Evolutionary conservation across 2,113 vertebrate species (phyloP).

Genomic region (Cnemophilus loriae): DNA sequence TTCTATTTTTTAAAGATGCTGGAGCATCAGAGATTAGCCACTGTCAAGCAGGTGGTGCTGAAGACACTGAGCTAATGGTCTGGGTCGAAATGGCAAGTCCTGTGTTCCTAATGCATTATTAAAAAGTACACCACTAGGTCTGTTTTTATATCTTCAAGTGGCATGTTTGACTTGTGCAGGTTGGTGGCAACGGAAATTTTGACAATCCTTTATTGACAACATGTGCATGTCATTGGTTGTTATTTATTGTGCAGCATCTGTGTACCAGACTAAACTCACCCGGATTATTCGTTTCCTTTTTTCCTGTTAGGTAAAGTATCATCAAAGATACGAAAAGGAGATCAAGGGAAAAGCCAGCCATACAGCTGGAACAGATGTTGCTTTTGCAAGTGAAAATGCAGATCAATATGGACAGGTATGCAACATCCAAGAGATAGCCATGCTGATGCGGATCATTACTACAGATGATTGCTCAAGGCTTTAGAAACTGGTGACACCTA

Average conservation of each 20-base stretch:
- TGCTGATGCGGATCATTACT: not conserved
- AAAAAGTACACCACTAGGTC: not conserved
- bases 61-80: not conserved
- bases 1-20: not conserved
- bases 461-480: not conserved
- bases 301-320: slow-evolving; percentile 81
- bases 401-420: slow-evolving; percentile 80
- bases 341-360: slow-evolving; percentile 84
- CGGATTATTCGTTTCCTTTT: not conserved
- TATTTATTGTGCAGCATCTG: not conserved
- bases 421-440: not conserved
- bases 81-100: not conserved
- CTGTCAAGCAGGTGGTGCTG: not conserved
- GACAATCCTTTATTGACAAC: not conserved
- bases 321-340: slow-evolving; percentile 84
- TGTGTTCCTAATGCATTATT: not conserved
- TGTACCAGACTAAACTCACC: not conserved
- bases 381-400: slow-evolving; percentile 71
- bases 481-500: not conserved
- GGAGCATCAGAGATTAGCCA: not conserved
- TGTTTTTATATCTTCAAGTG: not conserved
- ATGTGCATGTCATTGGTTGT: not conserved
- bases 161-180: not conserved
- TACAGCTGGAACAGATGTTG: slow-evolving; percentile 69
- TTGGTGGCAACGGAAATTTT: not conserved